Percentiles rank a stretch among this genome's conserved stretches.
phyloP scores from a whole-genome alignment of 2,113 vertebrate species.

The Sinocyclocheilus grahami region DNA sequence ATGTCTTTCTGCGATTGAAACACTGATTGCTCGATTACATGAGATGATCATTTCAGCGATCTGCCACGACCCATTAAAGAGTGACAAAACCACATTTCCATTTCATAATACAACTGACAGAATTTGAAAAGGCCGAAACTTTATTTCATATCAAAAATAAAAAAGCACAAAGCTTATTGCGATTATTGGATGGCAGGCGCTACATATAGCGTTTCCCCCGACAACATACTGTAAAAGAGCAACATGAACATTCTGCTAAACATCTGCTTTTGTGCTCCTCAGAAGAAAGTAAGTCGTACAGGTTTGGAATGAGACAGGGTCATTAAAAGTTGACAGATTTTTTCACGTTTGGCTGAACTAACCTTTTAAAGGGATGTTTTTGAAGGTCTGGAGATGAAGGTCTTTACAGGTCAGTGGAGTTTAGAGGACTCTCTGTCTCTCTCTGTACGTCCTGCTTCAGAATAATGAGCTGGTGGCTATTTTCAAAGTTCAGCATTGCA shows the following conservation, averaged over 20 bases:
- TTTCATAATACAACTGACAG: no score
- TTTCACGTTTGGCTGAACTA: conserved; percentile 6
- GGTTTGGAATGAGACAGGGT: neutral
- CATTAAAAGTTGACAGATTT: neutral
- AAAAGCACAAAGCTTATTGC: no score
- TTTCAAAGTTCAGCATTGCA: neutral
- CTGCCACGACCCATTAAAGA: no score
- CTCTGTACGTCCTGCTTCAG: neutral
- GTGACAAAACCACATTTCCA: no score
- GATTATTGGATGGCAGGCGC: no score
- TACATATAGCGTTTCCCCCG: no score
- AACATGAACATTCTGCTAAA: no score
- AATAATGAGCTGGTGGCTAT: conserved; percentile 13
- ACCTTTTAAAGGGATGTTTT: neutral
- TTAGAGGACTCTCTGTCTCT: neutral
- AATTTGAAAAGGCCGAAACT: no score
- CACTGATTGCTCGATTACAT: no score
- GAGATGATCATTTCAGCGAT: no score
- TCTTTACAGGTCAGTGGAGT: conserved; percentile 3
- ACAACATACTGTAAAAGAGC: neutral
- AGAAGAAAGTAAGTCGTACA: neutral
- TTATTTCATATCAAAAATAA: no score
- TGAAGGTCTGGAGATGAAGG: neutral
- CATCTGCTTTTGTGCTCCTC: neutral
- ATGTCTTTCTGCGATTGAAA: no score